Evolutionary conservation across 2,888 invertebrate species (phyloP), one percentile per base, ranked within the genome.

Genomic region (Nineta flava): DNA sequence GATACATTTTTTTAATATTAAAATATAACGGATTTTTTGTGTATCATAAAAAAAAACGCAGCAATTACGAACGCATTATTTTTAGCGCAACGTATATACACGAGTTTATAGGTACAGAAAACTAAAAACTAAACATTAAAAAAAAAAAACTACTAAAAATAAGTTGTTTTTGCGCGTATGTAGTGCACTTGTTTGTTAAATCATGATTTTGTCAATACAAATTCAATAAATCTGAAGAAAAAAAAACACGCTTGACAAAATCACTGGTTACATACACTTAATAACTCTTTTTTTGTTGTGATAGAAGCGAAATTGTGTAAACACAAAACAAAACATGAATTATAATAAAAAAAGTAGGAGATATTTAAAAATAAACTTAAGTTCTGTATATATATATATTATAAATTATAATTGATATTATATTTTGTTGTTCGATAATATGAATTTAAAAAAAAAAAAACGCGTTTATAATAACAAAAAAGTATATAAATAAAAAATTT

Each of bases 271-370:
- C 34, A 47, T 35, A 47, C 47, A 47, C 47, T 32, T 13, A 12
- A 6, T 10, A 48, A 47, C 50, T 48, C 46, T 21, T 43, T 55
- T 60, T 60, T 59, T 61, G 63, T 64, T 65, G 63, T 64, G 64
- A 65, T 62, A 63, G 62, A 58, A 57, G 58, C 59, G 62, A 62
- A 58, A 60, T 60, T 60, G 61, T 61, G 44, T 44, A 44, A 38
- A 38, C 38, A 38, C 38, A 38, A 38, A 38, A 38, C 4, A n/a
- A 13, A 38, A 6, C 15, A 38, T 13, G 7, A 35, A 13, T 38
- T 13, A 38, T 38, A 32, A 32, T n/a, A 35, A 35, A 38, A 38
- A 13, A 38, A 13, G 38, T 38, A 38, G 38, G 38, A 38, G 15
- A 38, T 38, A 38, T 38, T 13, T 38, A 15, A 38, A 38, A 38